These are phyloP conservation scores for Chunga burmeisteri DNA, from an alignment of 2,113 vertebrate genomes.

Conservation along the genomic window DNA sequence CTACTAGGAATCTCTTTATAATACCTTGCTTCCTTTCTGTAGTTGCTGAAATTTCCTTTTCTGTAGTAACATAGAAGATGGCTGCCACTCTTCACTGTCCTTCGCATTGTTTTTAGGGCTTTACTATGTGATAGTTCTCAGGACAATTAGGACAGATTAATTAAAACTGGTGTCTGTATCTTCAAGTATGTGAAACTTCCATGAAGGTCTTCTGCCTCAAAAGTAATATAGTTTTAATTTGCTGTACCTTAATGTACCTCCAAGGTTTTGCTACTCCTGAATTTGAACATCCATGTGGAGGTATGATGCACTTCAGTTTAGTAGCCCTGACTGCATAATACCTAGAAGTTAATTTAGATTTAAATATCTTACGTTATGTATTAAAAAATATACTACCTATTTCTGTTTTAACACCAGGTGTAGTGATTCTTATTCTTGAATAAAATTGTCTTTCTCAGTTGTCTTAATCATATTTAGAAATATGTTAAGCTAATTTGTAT, in stretches of 20 bases:
- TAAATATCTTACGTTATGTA: background rate
- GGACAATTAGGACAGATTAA: conserved; percentile 8
- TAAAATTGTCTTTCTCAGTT: background rate
- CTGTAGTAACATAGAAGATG: background rate
- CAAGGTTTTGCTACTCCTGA: background rate
- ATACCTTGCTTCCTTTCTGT: background rate
- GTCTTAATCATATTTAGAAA: background rate
- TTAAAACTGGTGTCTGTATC: background rate
- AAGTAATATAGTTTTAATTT: background rate
- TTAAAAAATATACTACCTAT: background rate
- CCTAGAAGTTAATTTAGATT: background rate
- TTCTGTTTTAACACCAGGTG: background rate
- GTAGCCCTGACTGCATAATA: background rate
- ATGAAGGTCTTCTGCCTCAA: background rate
- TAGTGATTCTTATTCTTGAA: background rate
- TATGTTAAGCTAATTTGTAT: background rate
- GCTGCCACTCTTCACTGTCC: background rate
- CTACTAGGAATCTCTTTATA: background rate
- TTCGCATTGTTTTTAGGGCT: background rate
- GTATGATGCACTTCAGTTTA: background rate
- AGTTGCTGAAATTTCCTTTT: background rate
- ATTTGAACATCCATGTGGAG: background rate
- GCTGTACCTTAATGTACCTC: background rate
- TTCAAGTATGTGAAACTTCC: background rate
- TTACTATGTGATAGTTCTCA: background rate